A percentile compares a stretch with the other conserved stretches of the same genome.
phyloP scores from a whole-genome alignment of 2,797 vertebrate species.

The Mallotus villosus region DNA sequence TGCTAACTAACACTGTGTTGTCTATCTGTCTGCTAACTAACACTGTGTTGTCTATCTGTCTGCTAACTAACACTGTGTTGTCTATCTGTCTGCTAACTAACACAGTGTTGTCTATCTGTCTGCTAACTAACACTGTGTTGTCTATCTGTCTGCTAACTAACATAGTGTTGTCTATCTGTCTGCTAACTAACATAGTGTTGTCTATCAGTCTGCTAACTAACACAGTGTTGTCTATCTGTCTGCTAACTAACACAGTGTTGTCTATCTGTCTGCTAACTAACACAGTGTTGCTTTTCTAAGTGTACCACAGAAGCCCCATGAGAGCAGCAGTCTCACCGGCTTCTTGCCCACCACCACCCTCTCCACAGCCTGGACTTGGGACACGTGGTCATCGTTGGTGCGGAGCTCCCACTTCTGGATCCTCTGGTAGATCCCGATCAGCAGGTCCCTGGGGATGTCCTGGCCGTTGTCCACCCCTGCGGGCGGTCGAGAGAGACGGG shows the following conservation, averaged over 20 bases:
- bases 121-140: too few relatives aligned
- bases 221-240: too few relatives aligned
- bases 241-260: not conserved
- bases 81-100: not conserved
- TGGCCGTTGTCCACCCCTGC: slow-evolving; percentile 90
- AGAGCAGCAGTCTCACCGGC: slow-evolving; percentile 78
- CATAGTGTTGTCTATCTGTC: too few relatives aligned
- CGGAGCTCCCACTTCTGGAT: slow-evolving; percentile 93
- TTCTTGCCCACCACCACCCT: slow-evolving; percentile 96
- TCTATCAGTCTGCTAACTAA: not conserved
- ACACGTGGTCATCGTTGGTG: slow-evolving; percentile 95
- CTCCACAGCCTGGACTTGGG: slow-evolving; percentile 94
- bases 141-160: too few relatives aligned
- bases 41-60: too few relatives aligned
- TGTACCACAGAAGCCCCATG: not conserved
- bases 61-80: not conserved
- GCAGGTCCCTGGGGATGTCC: slow-evolving; percentile 89
- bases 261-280: not conserved
- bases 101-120: not conserved
- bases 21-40: too few relatives aligned
- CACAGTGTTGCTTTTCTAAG: not conserved
- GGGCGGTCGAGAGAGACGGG: not conserved
- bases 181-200: not conserved
- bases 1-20: too few relatives aligned
- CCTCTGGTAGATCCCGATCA: slow-evolving; percentile 91